Percentiles rank a stretch among this genome's conserved stretches.
These are phyloP conservation scores for Metopolophium dirhodum DNA, from an alignment of 1,140 invertebrate genomes.

Conservation along the genomic window DNA sequence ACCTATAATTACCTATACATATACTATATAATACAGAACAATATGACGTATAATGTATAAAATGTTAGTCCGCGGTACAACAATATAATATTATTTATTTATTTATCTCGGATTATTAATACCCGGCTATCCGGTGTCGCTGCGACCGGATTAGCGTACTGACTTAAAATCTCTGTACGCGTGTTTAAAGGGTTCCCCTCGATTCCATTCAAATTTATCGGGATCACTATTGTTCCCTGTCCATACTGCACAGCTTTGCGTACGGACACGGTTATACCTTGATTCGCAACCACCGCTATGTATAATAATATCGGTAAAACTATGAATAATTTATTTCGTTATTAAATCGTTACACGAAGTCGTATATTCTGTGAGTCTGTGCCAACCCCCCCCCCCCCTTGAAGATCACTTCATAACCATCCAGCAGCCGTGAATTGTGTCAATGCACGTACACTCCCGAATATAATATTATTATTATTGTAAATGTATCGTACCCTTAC, in stretches of 20 bases:
- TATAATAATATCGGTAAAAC: too few relatives aligned
- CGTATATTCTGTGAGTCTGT: too few relatives aligned
- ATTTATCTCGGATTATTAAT: constrained; percentile 13
- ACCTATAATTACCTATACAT: background rate
- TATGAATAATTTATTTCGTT: too few relatives aligned
- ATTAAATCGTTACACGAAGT: too few relatives aligned
- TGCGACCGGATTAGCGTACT: background rate
- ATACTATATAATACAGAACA: background rate
- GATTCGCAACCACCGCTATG: too few relatives aligned
- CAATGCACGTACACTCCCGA: too few relatives aligned
- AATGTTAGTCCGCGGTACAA: background rate
- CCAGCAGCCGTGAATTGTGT: too few relatives aligned
- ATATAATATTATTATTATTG: too few relatives aligned
- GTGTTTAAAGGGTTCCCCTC: background rate
- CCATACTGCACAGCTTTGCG: background rate
- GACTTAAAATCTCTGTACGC: background rate
- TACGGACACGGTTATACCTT: background rate
- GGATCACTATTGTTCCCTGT: background rate
- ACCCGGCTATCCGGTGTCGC: background rate
- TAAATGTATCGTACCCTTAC: too few relatives aligned
- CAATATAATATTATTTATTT: background rate
- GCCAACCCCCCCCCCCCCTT: too few relatives aligned
- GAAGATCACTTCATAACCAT: too few relatives aligned
- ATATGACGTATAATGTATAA: background rate
- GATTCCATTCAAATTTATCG: background rate